A percentile compares a stretch with the other conserved stretches of the same genome.
Evolutionary conservation across 2,888 invertebrate genomes (phyloP).

Genomic region (Pharmacophagus antenor): DNA sequence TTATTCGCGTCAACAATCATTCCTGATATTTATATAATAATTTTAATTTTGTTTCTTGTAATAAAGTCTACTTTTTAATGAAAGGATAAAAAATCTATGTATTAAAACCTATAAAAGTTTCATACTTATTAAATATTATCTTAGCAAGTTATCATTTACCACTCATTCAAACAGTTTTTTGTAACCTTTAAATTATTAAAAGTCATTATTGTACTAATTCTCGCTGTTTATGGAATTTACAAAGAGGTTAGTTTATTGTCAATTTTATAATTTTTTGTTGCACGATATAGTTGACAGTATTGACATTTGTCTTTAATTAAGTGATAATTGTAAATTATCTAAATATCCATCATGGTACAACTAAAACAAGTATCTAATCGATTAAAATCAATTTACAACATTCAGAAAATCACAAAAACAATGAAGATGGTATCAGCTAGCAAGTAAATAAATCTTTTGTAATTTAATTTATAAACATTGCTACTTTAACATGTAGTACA

Average conservation of each 20-base stretch:
- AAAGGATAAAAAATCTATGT: too few species aligned
- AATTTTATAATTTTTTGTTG: constrained; percentile 1
- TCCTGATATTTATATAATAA: too few species aligned
- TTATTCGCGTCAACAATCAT: too few species aligned
- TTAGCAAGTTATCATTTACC: too few species aligned
- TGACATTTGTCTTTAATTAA: not conserved
- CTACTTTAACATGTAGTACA: not conserved
- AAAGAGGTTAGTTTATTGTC: constrained; percentile 5
- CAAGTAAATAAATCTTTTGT: constrained; percentile 69
- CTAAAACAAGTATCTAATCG: constrained; percentile 86
- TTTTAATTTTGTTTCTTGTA: too few species aligned
- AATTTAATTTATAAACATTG: not conserved
- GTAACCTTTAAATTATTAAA: too few species aligned
- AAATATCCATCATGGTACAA: constrained; percentile 81
- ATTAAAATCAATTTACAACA: constrained; percentile 89
- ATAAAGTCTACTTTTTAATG: too few species aligned
- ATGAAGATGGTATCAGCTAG: constrained; percentile 91
- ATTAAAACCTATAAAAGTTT: too few species aligned
- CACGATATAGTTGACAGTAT: not conserved
- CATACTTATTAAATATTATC: too few species aligned
- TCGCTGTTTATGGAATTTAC: not conserved
- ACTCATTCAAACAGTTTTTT: too few species aligned
- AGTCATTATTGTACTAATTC: too few species aligned
- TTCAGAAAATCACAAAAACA: constrained; percentile 91
- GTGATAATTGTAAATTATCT: not conserved